phyloP scores from a whole-genome alignment of 2,113 vertebrate genomes.

The Bucco capensis region DNA sequence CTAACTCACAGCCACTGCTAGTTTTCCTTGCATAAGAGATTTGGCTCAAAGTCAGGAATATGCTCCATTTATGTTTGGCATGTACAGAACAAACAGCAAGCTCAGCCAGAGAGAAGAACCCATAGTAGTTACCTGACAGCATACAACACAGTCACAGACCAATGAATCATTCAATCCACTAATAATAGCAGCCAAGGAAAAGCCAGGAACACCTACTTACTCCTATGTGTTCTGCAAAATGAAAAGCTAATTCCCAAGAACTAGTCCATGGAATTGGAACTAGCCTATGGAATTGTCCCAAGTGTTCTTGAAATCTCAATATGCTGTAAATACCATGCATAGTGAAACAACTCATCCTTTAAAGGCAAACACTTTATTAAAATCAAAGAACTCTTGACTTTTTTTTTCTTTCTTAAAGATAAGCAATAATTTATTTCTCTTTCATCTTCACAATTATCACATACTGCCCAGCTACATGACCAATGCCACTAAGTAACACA shows the following conservation, averaged over 20 bases:
- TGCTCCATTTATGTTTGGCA: neutral
- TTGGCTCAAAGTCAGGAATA: neutral
- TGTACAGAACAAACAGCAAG: neutral
- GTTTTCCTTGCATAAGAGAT: neutral
- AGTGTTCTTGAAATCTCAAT: neutral
- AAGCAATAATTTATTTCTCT: slow-evolving; percentile 92
- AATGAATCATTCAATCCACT: neutral
- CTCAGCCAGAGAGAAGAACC: neutral
- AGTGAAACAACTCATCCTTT: slow-evolving; percentile 5
- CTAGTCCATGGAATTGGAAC: neutral
- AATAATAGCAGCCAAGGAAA: neutral
- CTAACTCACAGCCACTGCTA: neutral
- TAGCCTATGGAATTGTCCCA: neutral
- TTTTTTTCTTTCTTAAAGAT: slow-evolving; percentile 68
- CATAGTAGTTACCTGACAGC: neutral
- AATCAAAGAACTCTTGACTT: slow-evolving; percentile 62
- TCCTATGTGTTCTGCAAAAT: neutral
- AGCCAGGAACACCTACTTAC: neutral
- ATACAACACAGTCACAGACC: neutral
- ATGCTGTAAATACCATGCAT: neutral
- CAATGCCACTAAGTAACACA: slow-evolving; percentile 85
- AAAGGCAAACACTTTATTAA: slow-evolving; percentile 50
- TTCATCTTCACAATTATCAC: slow-evolving; percentile 89
- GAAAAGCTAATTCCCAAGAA: neutral
- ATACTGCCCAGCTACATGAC: slow-evolving; percentile 87